These are phyloP conservation scores for Cepaea hortensis DNA, from an alignment of 2,888 invertebrate species.

Conservation along the genomic window DNA sequence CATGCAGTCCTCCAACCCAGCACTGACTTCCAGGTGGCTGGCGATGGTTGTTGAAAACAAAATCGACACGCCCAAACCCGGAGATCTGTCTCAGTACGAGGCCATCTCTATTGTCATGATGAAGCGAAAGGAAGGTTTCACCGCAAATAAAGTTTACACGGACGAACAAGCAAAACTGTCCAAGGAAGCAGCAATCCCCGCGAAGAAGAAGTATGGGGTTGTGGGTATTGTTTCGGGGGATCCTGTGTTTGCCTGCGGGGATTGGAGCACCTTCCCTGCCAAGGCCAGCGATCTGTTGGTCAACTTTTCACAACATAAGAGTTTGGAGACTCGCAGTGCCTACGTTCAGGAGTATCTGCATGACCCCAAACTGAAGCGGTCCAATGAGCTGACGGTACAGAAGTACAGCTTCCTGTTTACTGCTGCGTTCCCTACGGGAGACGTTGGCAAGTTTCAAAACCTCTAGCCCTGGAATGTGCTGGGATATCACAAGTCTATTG, in stretches of 20 bases:
- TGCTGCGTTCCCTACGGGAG: background rate
- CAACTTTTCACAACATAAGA: background rate
- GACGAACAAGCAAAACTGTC: background rate
- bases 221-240: background rate
- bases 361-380: background rate
- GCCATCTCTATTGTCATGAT: background rate
- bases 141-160: background rate
- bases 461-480: background rate
- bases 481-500: no score
- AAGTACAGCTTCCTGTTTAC: background rate
- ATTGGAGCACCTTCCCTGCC: conserved; percentile 8
- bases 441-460: conserved; percentile 1
- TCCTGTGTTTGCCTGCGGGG: background rate
- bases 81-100: background rate
- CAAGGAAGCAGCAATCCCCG: background rate
- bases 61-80: background rate
- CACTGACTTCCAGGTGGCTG: conserved; percentile 8
- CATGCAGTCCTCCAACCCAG: conserved; percentile 2
- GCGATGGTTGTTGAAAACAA: conserved; percentile 18
- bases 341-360: background rate
- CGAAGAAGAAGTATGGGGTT: background rate
- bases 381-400: background rate
- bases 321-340: background rate
- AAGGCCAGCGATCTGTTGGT: background rate
- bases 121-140: background rate